These are phyloP conservation scores for Drosophila sechellia DNA, from an alignment of 1,140 invertebrate species.

Conservation along the genomic window DNA sequence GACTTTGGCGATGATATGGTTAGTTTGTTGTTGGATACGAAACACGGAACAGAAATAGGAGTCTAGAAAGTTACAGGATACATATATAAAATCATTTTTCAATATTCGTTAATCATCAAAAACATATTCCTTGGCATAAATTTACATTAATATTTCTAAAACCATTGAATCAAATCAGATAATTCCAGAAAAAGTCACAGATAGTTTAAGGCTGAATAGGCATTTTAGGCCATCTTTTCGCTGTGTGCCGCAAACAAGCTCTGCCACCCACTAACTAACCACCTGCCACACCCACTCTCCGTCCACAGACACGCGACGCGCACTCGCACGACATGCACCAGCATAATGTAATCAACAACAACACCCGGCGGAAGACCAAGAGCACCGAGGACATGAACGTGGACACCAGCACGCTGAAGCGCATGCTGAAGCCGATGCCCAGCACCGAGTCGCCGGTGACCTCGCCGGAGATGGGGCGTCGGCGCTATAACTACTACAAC, in stretches of 20 bases:
- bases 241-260: neutral
- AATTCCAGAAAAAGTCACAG: neutral
- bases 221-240: neutral
- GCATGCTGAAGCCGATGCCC: conserved; percentile 96
- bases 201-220: neutral
- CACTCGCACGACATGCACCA: conserved; percentile 84
- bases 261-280: conserved; percentile 23
- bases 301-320: conserved; percentile 76
- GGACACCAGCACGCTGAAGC: conserved; percentile 94
- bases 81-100: too few relatives aligned
- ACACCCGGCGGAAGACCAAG: conserved; percentile 92
- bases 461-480: conserved; percentile 93
- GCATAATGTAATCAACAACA: conserved; percentile 89
- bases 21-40: conserved; percentile 3
- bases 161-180: neutral
- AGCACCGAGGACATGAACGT: conserved; percentile 96
- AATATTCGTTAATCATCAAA: too few relatives aligned
- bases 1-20: conserved; percentile 84
- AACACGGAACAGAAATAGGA: neutral
- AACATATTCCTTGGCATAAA: too few relatives aligned
- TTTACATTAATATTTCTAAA: too few relatives aligned
- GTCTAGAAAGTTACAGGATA: too few relatives aligned
- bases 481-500: conserved; percentile 87
- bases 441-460: conserved; percentile 94
- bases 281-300: conserved; percentile 21